Evolutionary conservation across 2,797 vertebrate species (phyloP).

Genomic region (Gallinago nigripennis): DNA sequence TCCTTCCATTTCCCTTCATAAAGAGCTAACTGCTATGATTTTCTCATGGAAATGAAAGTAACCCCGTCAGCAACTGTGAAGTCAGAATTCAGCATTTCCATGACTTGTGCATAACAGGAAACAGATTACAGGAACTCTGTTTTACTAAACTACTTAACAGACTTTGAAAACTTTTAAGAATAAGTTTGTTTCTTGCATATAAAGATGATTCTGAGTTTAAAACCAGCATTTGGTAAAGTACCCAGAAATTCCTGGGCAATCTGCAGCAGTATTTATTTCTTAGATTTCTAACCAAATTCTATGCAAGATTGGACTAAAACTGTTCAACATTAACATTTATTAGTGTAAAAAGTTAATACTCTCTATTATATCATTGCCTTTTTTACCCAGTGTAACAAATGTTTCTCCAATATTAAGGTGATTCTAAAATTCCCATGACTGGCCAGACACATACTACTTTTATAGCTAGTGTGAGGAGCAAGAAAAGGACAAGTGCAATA

Average conservation of each 20-base stretch:
- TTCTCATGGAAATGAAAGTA: conserved; percentile 66
- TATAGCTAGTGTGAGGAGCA: neutral
- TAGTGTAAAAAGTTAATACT: neutral
- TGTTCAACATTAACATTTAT: neutral
- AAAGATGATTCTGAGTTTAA: neutral
- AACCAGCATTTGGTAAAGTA: neutral
- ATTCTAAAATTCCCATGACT: neutral
- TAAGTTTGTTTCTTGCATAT: neutral
- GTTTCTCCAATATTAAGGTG: neutral
- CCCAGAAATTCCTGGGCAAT: neutral
- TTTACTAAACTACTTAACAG: conserved; percentile 28
- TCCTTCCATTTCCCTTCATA: neutral
- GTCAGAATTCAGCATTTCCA: conserved; percentile 59
- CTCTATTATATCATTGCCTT: neutral
- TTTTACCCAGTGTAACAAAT: neutral
- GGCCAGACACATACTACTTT: neutral
- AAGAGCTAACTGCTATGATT: neutral
- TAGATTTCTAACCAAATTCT: neutral
- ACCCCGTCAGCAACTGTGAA: conserved; percentile 49
- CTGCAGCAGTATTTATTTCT: neutral
- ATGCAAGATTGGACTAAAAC: neutral
- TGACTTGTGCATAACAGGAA: conserved; percentile 71
- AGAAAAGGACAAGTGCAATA: neutral
- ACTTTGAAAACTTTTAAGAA: neutral
- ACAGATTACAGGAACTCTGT: conserved; percentile 65